Evolutionary conservation across 2,113 vertebrate genomes (phyloP).

Genomic region (Eidolon helvum): DNA sequence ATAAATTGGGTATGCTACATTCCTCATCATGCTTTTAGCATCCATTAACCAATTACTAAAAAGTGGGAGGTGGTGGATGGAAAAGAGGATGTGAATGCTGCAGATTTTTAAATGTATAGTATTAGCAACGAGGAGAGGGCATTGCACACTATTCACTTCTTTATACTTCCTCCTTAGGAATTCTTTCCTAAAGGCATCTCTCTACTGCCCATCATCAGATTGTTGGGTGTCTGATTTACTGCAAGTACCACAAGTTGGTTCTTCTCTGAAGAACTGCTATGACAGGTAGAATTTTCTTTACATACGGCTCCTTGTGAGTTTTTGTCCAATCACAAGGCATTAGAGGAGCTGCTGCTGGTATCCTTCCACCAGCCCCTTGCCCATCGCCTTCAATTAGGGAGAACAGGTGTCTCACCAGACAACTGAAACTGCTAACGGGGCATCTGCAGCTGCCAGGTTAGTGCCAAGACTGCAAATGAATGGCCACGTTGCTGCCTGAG

Average conservation of each 20-base stretch:
- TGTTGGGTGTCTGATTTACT: background rate
- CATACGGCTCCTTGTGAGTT: background rate
- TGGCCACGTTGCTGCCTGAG: conserved; percentile 43
- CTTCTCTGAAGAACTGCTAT: background rate
- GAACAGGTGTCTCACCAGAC: conserved; percentile 55
- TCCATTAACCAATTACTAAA: conserved; percentile 82
- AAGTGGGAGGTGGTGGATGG: background rate
- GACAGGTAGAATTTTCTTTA: background rate
- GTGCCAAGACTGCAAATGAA: conserved; percentile 35
- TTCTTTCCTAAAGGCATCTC: background rate
- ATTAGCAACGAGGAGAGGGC: conserved; percentile 3
- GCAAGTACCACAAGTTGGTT: background rate
- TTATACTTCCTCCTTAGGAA: conserved; percentile 21
- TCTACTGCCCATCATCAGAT: background rate
- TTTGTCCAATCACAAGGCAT: conserved; percentile 26
- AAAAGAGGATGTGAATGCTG: conserved; percentile 64
- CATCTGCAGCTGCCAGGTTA: conserved; percentile 26
- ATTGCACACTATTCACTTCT: conserved; percentile 2
- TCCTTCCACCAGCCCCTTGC: background rate
- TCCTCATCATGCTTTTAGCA: conserved; percentile 75
- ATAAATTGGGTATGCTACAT: conserved; percentile 73
- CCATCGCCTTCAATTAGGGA: conserved; percentile 59
- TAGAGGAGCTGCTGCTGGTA: background rate
- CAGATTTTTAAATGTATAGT: conserved; percentile 63
- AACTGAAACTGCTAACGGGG: conserved; percentile 4